Percentiles rank a stretch among this genome's conserved stretches.
phyloP scores from a whole-genome alignment of 2,113 vertebrate species.

The Suricata suricatta region DNA sequence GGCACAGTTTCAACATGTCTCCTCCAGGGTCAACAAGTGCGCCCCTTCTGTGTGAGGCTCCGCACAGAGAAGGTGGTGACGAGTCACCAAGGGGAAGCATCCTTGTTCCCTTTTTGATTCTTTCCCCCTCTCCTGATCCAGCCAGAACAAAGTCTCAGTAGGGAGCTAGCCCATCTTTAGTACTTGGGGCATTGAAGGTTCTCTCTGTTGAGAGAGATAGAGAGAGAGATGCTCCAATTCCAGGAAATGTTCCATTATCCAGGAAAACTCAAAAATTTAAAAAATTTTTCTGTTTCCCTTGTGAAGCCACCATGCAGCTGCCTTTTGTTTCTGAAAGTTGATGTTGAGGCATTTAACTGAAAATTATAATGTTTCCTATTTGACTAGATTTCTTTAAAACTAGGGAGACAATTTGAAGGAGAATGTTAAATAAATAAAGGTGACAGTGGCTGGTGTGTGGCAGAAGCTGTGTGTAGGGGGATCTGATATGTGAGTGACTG shows the following conservation, averaged over 20 bases:
- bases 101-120: not conserved
- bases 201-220: not conserved
- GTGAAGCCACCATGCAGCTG: not conserved
- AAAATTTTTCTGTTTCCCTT: not conserved
- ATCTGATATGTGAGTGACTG: not conserved
- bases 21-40: not conserved
- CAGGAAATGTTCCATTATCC: too few species aligned
- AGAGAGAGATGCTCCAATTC: not conserved
- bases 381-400: conserved; percentile 7
- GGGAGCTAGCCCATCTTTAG: not conserved
- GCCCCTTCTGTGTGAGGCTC: not conserved
- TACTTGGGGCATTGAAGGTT: too few species aligned
- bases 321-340: not conserved
- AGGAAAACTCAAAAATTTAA: not conserved
- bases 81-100: not conserved
- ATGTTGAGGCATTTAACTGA: not conserved
- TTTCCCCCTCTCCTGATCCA: not conserved
- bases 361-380: not conserved
- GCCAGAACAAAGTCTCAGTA: not conserved
- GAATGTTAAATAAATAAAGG: not conserved
- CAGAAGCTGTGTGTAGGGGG: not conserved
- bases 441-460: not conserved
- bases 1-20: not conserved
- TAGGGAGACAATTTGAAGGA: not conserved
- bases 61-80: too few species aligned